phyloP scores from a whole-genome alignment of 2,888 invertebrate genomes.

The Orthonevra nobilis region DNA sequence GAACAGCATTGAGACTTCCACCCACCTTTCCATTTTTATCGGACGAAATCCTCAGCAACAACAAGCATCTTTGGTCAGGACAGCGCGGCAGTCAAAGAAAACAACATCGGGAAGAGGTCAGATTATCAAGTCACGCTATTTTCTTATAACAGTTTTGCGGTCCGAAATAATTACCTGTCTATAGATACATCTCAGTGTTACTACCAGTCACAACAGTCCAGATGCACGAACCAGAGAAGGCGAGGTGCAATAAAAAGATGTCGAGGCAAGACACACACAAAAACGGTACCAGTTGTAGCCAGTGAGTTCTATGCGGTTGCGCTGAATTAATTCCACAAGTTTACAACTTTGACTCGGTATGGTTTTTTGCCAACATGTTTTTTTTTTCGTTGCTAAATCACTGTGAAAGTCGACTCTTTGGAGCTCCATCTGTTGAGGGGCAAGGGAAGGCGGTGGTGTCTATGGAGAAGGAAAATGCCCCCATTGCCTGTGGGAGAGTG shows the following conservation, averaged over 20 bases:
- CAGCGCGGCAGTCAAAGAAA: conserved; percentile 40
- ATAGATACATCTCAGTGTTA: conserved; percentile 48
- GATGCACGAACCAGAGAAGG: conserved; percentile 25
- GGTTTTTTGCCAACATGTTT: conserved; percentile 22
- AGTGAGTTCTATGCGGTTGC: conserved; percentile 53
- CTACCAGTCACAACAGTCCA: conserved; percentile 45
- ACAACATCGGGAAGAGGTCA: conserved; percentile 61
- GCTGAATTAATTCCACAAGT: conserved; percentile 57
- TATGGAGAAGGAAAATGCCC: conserved; percentile 10
- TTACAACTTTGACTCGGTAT: conserved; percentile 53
- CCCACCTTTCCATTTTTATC: conserved; percentile 33
- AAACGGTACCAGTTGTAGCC: conserved; percentile 65
- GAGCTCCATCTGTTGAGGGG: conserved; percentile 7
- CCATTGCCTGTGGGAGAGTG: not conserved
- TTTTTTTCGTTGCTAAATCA: conserved; percentile 6
- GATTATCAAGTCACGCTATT: conserved; percentile 69
- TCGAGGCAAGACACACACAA: conserved; percentile 40
- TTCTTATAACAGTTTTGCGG: conserved; percentile 35
- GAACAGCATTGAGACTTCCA: no score
- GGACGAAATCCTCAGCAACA: no score
- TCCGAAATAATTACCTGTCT: conserved; percentile 59
- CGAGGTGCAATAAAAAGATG: conserved; percentile 28
- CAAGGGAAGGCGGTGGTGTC: not conserved
- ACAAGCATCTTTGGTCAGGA: no score
- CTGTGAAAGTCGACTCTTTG: conserved; percentile 41